Evolutionary conservation across 2,113 vertebrate genomes (phyloP).

Genomic region (Hippocampus guttulatus): DNA sequence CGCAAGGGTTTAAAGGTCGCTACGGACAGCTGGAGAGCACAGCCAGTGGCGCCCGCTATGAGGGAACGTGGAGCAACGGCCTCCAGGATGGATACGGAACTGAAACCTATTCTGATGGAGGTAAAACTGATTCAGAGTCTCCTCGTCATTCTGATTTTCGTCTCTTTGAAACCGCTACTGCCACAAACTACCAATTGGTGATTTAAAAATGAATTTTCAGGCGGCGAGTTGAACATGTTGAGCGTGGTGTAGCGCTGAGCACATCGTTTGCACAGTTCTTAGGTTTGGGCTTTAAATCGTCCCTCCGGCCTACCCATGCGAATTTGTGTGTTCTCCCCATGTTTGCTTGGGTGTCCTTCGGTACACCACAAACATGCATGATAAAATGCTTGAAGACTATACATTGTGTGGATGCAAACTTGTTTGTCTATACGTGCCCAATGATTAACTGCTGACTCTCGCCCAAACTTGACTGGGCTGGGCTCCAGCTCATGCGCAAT

Average conservation of each 20-base stretch:
- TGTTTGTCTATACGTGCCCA: too few species aligned
- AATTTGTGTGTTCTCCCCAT: neutral
- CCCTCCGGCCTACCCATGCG: neutral
- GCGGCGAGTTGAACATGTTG: neutral
- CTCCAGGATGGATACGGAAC: conserved; percentile 97
- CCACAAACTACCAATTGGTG: too few species aligned
- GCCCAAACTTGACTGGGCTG: too few species aligned
- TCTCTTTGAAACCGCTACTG: neutral
- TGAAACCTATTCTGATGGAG: conserved; percentile 97
- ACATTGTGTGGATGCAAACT: neutral
- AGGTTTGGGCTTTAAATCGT: neutral
- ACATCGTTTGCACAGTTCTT: neutral
- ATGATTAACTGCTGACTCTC: too few species aligned
- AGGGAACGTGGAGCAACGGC: conserved; percentile 98
- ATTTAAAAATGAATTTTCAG: neutral
- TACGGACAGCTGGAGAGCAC: conserved; percentile 95
- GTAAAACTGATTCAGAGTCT: conserved; percentile 66
- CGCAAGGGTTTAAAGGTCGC: conserved; percentile 96
- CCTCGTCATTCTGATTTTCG: neutral
- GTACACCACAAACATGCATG: neutral
- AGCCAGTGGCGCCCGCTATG: conserved; percentile 88
- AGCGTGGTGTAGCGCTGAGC: neutral
- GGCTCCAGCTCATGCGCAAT: neutral
- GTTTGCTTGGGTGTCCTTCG: neutral
- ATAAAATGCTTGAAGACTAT: neutral